phyloP scores from a whole-genome alignment of 2,113 vertebrate genomes.

The Arothron firmamentum region DNA sequence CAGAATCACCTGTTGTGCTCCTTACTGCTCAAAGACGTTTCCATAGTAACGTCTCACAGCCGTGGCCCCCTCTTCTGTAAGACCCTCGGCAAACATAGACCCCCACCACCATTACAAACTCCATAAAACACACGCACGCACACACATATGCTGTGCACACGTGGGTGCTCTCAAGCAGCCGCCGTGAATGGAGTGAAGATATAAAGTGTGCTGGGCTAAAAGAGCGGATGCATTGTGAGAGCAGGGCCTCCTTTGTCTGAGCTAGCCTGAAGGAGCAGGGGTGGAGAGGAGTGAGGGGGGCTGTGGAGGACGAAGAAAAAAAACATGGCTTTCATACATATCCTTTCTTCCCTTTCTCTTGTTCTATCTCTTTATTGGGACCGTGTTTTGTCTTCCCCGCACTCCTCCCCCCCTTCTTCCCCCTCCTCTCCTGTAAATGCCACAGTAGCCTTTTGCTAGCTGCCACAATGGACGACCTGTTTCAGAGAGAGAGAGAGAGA shows the following conservation, averaged over 20 bases:
- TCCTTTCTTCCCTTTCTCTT: conserved; percentile 77
- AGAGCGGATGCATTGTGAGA: conserved; percentile 64
- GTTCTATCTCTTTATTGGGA: conserved; percentile 78
- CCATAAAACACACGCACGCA: conserved; percentile 40
- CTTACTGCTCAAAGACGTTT: conserved; percentile 68
- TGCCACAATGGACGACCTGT: conserved; percentile 76
- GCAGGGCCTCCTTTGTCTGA: conserved; percentile 63
- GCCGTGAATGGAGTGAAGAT: conserved; percentile 65
- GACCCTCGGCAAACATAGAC: conserved; percentile 66
- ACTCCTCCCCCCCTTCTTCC: conserved; percentile 28
- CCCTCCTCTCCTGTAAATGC: conserved; percentile 75
- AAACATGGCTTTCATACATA: conserved; percentile 72
- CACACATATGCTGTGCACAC: conserved; percentile 32
- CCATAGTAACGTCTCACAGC: conserved; percentile 68
- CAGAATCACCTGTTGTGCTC: conserved; percentile 74
- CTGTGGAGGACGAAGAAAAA: conserved; percentile 53
- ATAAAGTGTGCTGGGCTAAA: conserved; percentile 70
- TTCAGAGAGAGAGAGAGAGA: conserved; percentile 55
- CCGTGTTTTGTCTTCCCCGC: conserved; percentile 72
- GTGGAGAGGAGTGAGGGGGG: conserved; percentile 23
- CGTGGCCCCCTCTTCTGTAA: conserved; percentile 59
- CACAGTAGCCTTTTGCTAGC: conserved; percentile 75
- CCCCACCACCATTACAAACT: conserved; percentile 48
- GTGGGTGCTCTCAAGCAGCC: conserved; percentile 57
- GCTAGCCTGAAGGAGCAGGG: conserved; percentile 62